Evolutionary conservation across 2,888 invertebrate species (phyloP).

Genomic region (Disparrhopalites patrizii): DNA sequence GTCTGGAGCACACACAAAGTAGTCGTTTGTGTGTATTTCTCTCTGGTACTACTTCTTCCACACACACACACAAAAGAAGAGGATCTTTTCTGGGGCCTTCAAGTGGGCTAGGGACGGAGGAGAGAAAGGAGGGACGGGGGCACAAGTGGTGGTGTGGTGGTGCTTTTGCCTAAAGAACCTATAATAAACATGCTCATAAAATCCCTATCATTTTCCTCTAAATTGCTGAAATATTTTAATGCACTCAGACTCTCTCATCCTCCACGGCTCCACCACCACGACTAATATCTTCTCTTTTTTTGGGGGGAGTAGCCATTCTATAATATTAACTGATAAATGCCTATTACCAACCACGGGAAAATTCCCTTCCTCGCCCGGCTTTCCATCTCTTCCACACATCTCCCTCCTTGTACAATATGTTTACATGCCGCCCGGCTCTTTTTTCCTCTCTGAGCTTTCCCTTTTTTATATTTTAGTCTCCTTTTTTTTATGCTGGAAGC

Average conservation of each 20-base stretch:
- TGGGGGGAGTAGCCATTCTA: slow-evolving; percentile 22
- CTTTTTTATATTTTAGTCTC: too few species aligned
- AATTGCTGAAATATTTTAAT: slow-evolving; percentile 36
- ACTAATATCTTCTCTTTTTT: slow-evolving; percentile 16
- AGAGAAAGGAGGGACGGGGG: too few species aligned
- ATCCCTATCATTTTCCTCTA: slow-evolving; percentile 35
- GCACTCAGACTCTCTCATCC: slow-evolving; percentile 22
- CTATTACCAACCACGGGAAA: slow-evolving; percentile 15
- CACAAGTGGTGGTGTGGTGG: background rate
- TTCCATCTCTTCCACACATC: background rate
- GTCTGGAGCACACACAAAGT: too few species aligned
- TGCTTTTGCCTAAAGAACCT: slow-evolving; percentile 17
- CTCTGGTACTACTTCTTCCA: too few species aligned
- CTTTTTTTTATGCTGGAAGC: too few species aligned
- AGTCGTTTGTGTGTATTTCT: too few species aligned
- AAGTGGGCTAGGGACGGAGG: too few species aligned
- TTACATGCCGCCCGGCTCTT: too few species aligned
- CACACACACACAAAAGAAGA: too few species aligned
- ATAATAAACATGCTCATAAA: slow-evolving; percentile 41
- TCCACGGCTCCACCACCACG: background rate
- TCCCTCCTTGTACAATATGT: background rate
- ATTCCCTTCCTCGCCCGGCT: background rate
- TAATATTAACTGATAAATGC: slow-evolving; percentile 32
- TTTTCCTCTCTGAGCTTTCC: too few species aligned
- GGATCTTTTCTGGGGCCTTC: too few species aligned